Evolutionary conservation across 2,113 vertebrate genomes (phyloP).

Genomic region (Epinephelus cyanopodus): DNA sequence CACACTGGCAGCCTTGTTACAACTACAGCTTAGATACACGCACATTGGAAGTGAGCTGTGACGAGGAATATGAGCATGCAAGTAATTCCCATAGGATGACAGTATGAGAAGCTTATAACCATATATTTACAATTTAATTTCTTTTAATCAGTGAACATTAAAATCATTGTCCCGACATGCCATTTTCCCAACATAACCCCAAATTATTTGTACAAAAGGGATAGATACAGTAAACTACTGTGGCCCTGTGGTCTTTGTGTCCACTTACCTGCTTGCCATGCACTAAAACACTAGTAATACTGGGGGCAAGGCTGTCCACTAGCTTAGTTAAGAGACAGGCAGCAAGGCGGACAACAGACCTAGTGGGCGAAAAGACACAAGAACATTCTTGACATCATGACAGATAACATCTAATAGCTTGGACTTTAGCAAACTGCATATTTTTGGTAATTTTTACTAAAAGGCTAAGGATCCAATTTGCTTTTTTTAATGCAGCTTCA

Average conservation of each 20-base stretch:
- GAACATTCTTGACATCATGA: constrained; percentile 79
- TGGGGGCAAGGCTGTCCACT: constrained; percentile 99
- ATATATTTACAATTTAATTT: neutral
- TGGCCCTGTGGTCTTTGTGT: constrained; percentile 46
- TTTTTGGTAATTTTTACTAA: neutral
- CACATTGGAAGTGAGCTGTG: constrained; percentile 39
- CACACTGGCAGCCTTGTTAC: constrained; percentile 44
- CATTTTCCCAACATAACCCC: constrained; percentile 4
- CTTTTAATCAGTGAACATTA: constrained; percentile 83
- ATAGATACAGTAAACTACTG: neutral
- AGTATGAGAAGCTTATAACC: constrained; percentile 61
- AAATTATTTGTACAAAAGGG: neutral
- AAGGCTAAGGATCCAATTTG: neutral
- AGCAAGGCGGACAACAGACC: constrained; percentile 98
- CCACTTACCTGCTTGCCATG: constrained; percentile 99
- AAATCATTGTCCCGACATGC: constrained; percentile 62
- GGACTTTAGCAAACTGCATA: neutral
- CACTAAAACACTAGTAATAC: constrained; percentile 99
- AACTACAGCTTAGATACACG: constrained; percentile 44
- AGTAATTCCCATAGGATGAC: constrained; percentile 54
- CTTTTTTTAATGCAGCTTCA: neutral
- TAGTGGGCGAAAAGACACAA: constrained; percentile 90
- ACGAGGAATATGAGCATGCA: constrained; percentile 51
- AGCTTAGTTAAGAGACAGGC: constrained; percentile 99
- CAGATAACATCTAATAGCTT: constrained; percentile 33